Evolutionary conservation across 37 sponge, comb jelly and placozoan species (phyloP), one percentile per base, ranked within the genome.

Genomic region (Diacarnus erythraeanus): DNA sequence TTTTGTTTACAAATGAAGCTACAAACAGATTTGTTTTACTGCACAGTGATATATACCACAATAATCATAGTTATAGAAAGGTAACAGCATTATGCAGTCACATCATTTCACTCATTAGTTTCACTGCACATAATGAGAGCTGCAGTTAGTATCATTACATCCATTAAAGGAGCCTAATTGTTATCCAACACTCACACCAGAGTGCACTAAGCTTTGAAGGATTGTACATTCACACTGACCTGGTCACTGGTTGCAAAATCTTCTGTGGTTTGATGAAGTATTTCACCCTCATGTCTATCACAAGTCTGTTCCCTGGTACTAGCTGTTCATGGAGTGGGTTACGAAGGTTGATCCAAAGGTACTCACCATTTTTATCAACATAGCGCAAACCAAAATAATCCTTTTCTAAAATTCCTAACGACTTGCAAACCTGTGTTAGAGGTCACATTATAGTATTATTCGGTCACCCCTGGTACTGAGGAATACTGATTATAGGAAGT

Each of bases 211-310:
- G n/a, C n/a, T n/a, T n/a, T n/a, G n/a, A n/a, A n/a, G n/a, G n/a
- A n/a, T n/a, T n/a, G n/a, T n/a, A 47, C 51, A 47, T 15, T 47
- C 6, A 40, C 2, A 41, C 87, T 68, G 3, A 91, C 92, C 88
- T 91, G 20, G 92, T 87, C 12, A 80, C 42, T 30, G 84, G 71
- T 35, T 91, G 92, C 26, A 91, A 36, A 31, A 91, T 58, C 71
- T 87, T 91, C n/a, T 87, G 87, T 41, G 92, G 92, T 56, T 75
- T 73, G 72, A 91, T 65, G 65, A 91, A 91, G 40, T 81, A 91
- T 54, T 91, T 91, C 34, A 91, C 84, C 59, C 77, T 79, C 80
- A 91, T 75, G 42, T 87, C 88, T 59, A 87, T 22, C 23, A 76
- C 57, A 5, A 80, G 65, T 30, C 77, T 40, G 35, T 69, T 65